Percentiles rank a stretch among this genome's conserved stretches.
These are phyloP conservation scores for Phoeniculus purpureus DNA, from an alignment of 2,797 vertebrate species.

Conservation along the genomic window DNA sequence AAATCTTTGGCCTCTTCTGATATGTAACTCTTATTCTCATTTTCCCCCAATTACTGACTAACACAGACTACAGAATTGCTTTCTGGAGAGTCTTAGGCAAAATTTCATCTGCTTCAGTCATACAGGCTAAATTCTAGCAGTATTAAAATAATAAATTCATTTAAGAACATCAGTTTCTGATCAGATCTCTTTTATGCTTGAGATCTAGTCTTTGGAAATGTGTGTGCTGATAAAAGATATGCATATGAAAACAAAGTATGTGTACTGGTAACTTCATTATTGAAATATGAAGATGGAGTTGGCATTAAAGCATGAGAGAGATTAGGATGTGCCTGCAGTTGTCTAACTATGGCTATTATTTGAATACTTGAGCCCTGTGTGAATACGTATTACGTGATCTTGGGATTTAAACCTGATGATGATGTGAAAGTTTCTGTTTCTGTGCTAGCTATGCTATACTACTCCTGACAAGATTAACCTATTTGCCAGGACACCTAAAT, in stretches of 20 bases:
- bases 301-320: neutral
- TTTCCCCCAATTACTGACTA: neutral
- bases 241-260: neutral
- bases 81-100: neutral
- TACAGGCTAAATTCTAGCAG: neutral
- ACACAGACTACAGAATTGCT: neutral
- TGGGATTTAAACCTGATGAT: neutral
- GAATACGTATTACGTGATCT: neutral
- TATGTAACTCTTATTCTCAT: neutral
- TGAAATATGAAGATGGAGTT: neutral
- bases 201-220: neutral
- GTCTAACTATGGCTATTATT: neutral
- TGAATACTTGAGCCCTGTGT: neutral
- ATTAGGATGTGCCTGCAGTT: neutral
- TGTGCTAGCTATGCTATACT: neutral
- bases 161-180: neutral
- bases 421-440: neutral
- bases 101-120: neutral
- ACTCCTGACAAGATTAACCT: neutral
- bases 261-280: neutral
- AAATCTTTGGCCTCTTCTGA: neutral
- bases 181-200: neutral
- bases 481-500: neutral
- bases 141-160: neutral
- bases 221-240: neutral